Base-by-base conservation (phyloP, 1,140 invertebrate genomes). In the Myzus persicae region DNA sequence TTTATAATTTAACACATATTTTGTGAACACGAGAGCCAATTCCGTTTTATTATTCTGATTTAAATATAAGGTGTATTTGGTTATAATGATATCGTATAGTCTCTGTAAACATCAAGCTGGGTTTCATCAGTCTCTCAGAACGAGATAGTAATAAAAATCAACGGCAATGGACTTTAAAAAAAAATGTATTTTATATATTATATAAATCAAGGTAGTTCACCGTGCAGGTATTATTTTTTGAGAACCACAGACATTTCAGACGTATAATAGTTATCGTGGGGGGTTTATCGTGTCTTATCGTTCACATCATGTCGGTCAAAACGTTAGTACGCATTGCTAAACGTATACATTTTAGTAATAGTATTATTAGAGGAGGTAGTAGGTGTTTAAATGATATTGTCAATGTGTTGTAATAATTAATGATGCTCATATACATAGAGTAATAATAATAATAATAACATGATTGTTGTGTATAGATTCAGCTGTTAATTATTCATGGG, bases 401-500 rank as follows among this genome's bases (percentile, higher is more conserved):
- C 82, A 18, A 76, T 40, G 24, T 84, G 24, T 42, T 84, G 82
- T 42, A 84, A 84, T 84, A 84, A 84, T 84, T 84, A 40, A 84
- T 42, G 82, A 42, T 14, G 38, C 24, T 42, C 9, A 42, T 84
- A 31, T 24, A 38, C 38, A 26, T 40, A 84, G 26, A 42, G 26
- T 84, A 84, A 42, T 84, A 82, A 82, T 82, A 82, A 42, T 84
- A 42, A 85, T 85, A 87, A n/a, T 44, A 46, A 87, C 46, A 44
- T 87, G 38, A 84, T 4, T 42, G 82, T 46, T 7, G 14, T 87
- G 84, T 44, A 18, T 44, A 31, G 5, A 26, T 31, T 87, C 5
- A n/a, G 84, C 42, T n/a, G 40, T 44, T 87, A n/a, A 87, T 87
- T 44, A 87, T 87, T 87, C 42, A 87, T n/a, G 4, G 31, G 59